Conservation (phyloP, 2,113 vertebrate genomes). For the Myodes glareolus region DNA sequence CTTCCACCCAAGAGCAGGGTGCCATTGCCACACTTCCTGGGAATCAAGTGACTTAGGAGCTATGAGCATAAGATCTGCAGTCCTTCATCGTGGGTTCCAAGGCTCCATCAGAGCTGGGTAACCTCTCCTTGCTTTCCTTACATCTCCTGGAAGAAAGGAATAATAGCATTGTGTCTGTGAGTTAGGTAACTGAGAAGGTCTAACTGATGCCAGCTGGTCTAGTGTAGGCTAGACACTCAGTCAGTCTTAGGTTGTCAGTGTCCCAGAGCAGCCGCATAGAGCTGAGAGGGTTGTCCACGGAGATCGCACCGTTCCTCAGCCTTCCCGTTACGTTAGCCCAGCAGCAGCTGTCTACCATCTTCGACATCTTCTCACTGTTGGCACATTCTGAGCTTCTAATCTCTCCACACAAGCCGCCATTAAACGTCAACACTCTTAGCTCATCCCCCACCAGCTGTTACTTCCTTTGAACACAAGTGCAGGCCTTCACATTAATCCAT, state of each 20-base stretch:
- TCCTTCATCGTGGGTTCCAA: neutral
- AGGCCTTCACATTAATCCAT: neutral
- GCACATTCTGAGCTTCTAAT: neutral
- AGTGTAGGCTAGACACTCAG: fast-evolving
- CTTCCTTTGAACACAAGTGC: neutral
- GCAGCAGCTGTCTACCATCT: fast-evolving
- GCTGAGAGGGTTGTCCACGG: neutral
- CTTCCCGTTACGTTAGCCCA: neutral
- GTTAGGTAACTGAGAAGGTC: neutral
- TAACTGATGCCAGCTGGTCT: neutral
- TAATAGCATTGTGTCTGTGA: neutral
- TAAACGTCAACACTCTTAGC: neutral
- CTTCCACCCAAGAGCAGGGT: neutral
- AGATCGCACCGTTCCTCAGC: fast-evolving
- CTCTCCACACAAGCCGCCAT: neutral
- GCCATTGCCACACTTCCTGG: too few relatives aligned
- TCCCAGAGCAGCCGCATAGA: neutral
- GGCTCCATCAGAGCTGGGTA: neutral
- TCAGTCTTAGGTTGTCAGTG: neutral
- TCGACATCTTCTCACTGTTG: neutral
- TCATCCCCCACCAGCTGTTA: neutral
- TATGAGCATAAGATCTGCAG: neutral
- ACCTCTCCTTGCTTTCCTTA: neutral
- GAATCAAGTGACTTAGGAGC: neutral
- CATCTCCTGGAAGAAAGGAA: neutral